Base-by-base conservation (phyloP, 2,113 vertebrate genomes). In the Urocolius indicus region DNA sequence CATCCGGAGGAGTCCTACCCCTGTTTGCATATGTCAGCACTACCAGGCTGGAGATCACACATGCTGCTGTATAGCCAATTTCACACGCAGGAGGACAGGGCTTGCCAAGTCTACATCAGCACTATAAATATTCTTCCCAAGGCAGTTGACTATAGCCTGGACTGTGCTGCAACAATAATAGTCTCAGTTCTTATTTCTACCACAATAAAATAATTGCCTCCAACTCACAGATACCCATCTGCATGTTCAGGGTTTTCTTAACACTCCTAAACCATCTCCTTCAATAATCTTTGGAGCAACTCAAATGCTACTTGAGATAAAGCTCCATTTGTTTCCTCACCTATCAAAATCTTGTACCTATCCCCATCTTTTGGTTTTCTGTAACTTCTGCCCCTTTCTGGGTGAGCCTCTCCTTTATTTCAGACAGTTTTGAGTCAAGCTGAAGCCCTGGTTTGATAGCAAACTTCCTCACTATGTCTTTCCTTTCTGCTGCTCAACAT, bases 81-180 rank as follows among this genome's bases (percentile, higher is more conserved):
- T 65, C 61, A 88, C 45, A 66, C 0, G 0, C 74, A 58, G 38
- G 48, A 71, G n/a, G 62, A 27, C 52, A 45, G 48, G 11, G 15
- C 27, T 30, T 89, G 55, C 24, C 68, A 58, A 46, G 51, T 62
- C 83, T 84, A 6, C 41, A 18, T 30, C 54, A 71, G 38, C 61
- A 26, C 32, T 30, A 55, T n/a, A 72, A 95, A 87, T 75, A 93
- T 63, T 92, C 23, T 92, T 78, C 76, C 36, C 41, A 45, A 71
- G 41, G 19, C 38, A 57, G 13, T 4, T 59, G 14, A n/a, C 55
- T 63, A 17, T 16, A 3, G 2, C 11, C 55, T 75, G 52, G 41
- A 24, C 49, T 61, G 15, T 57, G 10, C 18, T 45, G 38, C 43
- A 46, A 30, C 83, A 65, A 43, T 43, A 84, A 55, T 91, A 86